These are phyloP conservation scores for Octomys mimax DNA, from an alignment of 2,797 vertebrate species.

Conservation along the genomic window DNA sequence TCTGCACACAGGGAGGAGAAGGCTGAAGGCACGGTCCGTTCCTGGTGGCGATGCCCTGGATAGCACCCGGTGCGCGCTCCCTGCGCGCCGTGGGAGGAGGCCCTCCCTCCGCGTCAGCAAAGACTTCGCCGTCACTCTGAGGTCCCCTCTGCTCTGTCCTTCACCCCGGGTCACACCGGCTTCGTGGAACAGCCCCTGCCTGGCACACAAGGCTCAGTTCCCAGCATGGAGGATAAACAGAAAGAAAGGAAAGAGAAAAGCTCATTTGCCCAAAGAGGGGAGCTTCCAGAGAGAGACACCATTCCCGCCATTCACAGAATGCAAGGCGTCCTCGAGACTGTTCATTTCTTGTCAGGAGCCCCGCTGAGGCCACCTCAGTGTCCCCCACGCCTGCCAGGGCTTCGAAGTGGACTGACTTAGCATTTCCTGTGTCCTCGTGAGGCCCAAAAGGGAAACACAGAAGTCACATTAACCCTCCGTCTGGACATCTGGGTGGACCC, in stretches of 20 bases:
- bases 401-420: background rate
- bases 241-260: background rate
- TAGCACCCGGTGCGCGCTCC: background rate
- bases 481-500: background rate
- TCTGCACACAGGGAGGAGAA: constrained; percentile 47
- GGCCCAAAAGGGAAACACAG: background rate
- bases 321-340: background rate
- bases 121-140: no score
- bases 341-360: background rate
- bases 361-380: background rate
- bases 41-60: background rate
- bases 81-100: background rate
- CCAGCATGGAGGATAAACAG: background rate
- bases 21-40: background rate
- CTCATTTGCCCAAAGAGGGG: background rate
- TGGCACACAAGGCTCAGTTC: background rate
- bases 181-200: background rate
- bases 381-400: background rate
- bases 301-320: background rate
- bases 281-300: background rate
- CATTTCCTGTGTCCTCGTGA: background rate
- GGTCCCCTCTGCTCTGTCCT: background rate
- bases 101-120: background rate
- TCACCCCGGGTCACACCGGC: background rate
- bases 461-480: background rate